A percentile compares a stretch with the other conserved stretches of the same genome.
Evolutionary conservation across 2,797 vertebrate genomes (phyloP).

Genomic region (Macroramphosus scolopax): DNA sequence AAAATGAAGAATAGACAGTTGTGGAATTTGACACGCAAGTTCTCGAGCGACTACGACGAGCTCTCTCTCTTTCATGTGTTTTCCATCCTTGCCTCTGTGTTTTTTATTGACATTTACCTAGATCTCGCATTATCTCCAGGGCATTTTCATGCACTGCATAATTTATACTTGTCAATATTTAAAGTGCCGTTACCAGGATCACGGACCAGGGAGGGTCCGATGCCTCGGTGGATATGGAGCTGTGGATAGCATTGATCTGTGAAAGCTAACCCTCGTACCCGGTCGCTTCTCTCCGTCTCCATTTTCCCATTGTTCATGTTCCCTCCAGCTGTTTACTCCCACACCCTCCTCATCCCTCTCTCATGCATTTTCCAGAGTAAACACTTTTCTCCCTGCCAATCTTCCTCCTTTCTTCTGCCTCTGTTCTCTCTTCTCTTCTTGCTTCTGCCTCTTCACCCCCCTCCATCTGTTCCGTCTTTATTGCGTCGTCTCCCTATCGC

Average conservation of each 20-base stretch:
- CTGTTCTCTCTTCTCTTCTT: constrained; percentile 26
- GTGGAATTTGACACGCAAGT: constrained; percentile 25
- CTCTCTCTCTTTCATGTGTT: neutral
- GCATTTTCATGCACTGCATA: constrained; percentile 21
- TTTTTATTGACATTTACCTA: constrained; percentile 38
- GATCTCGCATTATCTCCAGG: constrained; percentile 6
- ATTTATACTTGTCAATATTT: constrained; percentile 56
- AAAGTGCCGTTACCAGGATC: constrained; percentile 44
- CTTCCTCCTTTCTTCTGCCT: constrained; percentile 32
- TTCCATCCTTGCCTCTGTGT: neutral
- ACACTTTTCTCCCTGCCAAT: constrained; percentile 58
- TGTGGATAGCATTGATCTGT: constrained; percentile 64
- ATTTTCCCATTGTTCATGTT: constrained; percentile 62
- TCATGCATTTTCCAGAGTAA: constrained; percentile 65
- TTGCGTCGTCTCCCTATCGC: constrained; percentile 39
- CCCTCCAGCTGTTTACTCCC: constrained; percentile 69
- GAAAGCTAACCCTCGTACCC: constrained; percentile 59
- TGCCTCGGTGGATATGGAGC: constrained; percentile 42
- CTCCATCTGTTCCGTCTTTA: constrained; percentile 31
- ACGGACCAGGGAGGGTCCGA: constrained; percentile 32
- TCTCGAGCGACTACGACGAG: constrained; percentile 5
- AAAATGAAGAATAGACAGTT: constrained; percentile 42
- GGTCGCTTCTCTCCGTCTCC: constrained; percentile 38
- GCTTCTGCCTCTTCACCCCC: constrained; percentile 11
- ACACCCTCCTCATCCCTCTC: constrained; percentile 16